phyloP scores from a whole-genome alignment of 2,797 vertebrate genomes.

The Schizopygopsis pylzovi region DNA sequence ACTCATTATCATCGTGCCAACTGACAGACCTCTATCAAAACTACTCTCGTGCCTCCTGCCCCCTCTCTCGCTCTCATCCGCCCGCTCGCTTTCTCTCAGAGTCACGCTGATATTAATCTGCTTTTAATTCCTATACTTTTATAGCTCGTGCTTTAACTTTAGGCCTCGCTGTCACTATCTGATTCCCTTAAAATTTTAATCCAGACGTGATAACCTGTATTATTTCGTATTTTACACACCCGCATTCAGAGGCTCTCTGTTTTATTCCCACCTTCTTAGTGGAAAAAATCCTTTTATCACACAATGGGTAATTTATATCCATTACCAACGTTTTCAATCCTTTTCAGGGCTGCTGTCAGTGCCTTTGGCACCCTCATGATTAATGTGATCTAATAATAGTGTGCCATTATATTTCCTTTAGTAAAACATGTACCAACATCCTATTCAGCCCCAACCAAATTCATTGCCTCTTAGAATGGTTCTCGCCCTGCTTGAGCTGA shows the following conservation, averaged over 20 bases:
- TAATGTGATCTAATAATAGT: slow-evolving; percentile 99
- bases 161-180: slow-evolving; percentile 80
- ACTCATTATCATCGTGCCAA: slow-evolving; percentile 84
- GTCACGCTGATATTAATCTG: slow-evolving; percentile 57
- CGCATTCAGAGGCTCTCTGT: slow-evolving; percentile 94
- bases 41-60: slow-evolving; percentile 65
- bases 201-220: slow-evolving; percentile 81
- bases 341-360: slow-evolving; percentile 99
- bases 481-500: slow-evolving; percentile 90
- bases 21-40: slow-evolving; percentile 84
- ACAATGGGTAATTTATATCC: slow-evolving; percentile 99
- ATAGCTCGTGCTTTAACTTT: slow-evolving; percentile 70
- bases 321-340: slow-evolving; percentile 99
- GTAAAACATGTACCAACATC: slow-evolving; percentile 99
- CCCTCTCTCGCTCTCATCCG: slow-evolving; percentile 66
- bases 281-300: slow-evolving; percentile 99
- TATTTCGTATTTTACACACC: slow-evolving; percentile 76
- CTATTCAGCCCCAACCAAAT: slow-evolving; percentile 98
- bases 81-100: slow-evolving; percentile 72
- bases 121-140: slow-evolving; percentile 66
- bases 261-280: slow-evolving; percentile 99
- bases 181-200: slow-evolving; percentile 84
- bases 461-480: slow-evolving; percentile 99
- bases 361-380: slow-evolving; percentile 99
- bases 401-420: slow-evolving; percentile 99